Evolutionary conservation across 2,888 invertebrate species (phyloP).

Genomic region (Lasioglossum leucozonium): DNA sequence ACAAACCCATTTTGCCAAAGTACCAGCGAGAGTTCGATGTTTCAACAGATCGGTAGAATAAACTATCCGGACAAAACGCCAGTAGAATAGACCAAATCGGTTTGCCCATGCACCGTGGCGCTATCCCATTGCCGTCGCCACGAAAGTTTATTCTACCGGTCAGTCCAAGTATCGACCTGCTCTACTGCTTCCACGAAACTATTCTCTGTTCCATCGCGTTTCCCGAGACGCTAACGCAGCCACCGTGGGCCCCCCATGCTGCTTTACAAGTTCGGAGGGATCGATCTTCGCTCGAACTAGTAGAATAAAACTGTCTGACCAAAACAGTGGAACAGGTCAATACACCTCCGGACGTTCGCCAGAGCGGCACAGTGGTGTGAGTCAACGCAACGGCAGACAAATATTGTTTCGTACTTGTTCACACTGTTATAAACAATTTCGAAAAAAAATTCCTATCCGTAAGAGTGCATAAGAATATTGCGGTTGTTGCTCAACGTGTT

Average conservation of each 20-base stretch:
- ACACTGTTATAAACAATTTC: no score
- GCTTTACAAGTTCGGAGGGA: not conserved
- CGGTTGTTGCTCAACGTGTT: no score
- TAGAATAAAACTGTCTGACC: not conserved
- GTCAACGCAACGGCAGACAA: not conserved
- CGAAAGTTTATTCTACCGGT: conserved; percentile 6
- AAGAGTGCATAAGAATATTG: not conserved
- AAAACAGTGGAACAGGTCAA: not conserved
- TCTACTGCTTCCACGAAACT: not conserved
- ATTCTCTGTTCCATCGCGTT: not conserved
- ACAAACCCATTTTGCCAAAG: not conserved
- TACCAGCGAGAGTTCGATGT: not conserved
- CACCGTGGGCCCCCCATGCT: not conserved
- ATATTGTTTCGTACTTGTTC: no score
- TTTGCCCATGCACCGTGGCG: not conserved
- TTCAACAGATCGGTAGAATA: conserved; percentile 6
- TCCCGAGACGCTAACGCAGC: not conserved
- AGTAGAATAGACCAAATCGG: not conserved
- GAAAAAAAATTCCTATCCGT: no score
- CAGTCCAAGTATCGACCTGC: not conserved
- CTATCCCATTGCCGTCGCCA: not conserved
- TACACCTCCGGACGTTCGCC: not conserved
- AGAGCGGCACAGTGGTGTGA: not conserved
- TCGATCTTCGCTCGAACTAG: not conserved
- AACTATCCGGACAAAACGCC: not conserved